Evolutionary conservation across 1,140 invertebrate species (phyloP), one percentile per base, ranked within the genome.

Genomic region (Maconellicoccus hirsutus): DNA sequence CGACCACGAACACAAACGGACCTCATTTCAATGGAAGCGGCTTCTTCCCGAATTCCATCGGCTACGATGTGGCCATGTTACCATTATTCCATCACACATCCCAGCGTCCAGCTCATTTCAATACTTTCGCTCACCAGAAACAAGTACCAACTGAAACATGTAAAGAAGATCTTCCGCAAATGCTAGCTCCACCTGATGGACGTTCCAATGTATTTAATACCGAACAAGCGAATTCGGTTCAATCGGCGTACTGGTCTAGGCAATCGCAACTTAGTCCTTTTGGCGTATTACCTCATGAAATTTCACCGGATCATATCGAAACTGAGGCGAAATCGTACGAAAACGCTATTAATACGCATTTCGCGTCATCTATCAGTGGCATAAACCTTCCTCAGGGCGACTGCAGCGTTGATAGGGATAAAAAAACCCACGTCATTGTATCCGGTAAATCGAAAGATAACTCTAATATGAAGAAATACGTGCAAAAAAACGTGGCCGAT

Each of bases 241-340:
- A 59, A 22, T 59, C 52, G 10, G 22, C 61, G 61, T 66, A 66
- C 19, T 66, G 61, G 61, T 66, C 61, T 12, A 23, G 61, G 10
- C 61, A 66, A 26, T 25, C 61, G 7, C 61, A 66, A 23, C 61
- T 66, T 22, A 72, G 71, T 33, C 71, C 71, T 0, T 72, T 72
- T 25, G 71, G 71, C 27, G 69, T 72, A 22, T 70, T 72, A 14
- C 71, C 71, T 0, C 71, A 72, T n/a, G 71, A 72, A 66, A 66
- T 66, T 8, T 25, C 61, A 66, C 19, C 61, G 19, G 61, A 66
- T 12, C 61, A 66, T 23, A 26, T 66, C 19, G 61, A 66, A 66
- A 6, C 42, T 16, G 61, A 66, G 61, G 16, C 21, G 61, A 19
- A n/a, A 19, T 22, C 52, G 52, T 59, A 59, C 52, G 52, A 59